Evolutionary conservation across 2,888 invertebrate species (phyloP).

Genomic region (Drosophila ezoana): DNA sequence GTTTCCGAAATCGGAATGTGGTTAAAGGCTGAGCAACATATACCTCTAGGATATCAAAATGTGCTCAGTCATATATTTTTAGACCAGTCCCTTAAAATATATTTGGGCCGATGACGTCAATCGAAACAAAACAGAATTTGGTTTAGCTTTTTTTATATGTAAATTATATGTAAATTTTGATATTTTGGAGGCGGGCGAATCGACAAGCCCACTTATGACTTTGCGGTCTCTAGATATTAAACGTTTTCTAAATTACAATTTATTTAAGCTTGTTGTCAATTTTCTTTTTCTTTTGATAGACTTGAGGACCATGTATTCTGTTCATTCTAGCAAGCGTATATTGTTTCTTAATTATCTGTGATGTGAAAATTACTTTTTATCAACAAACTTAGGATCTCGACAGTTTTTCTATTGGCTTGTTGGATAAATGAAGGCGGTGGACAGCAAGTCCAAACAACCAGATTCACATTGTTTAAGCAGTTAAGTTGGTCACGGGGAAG

Average conservation of each 20-base stretch:
- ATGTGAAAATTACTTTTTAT: too few species aligned
- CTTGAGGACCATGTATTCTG: too few species aligned
- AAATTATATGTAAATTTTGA: constrained; percentile 8
- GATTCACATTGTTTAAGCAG: too few species aligned
- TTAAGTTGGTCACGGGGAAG: too few species aligned
- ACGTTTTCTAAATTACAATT: background rate
- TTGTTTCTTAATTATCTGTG: too few species aligned
- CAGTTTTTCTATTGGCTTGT: too few species aligned
- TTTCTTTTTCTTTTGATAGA: too few species aligned
- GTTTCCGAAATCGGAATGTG: background rate
- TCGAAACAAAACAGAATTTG: background rate
- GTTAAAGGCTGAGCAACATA: background rate
- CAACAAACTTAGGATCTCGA: too few species aligned
- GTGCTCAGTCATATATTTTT: background rate
- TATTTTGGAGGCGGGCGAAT: background rate
- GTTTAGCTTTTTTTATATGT: background rate
- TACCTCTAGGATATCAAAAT: background rate
- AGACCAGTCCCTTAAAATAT: background rate
- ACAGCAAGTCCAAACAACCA: too few species aligned
- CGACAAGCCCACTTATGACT: background rate
- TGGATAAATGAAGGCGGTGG: too few species aligned
- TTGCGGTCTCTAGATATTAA: background rate
- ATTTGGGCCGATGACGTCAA: constrained; percentile 3
- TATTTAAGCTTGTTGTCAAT: background rate
- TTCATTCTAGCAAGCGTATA: too few species aligned